Conservation (phyloP, 1,140 invertebrate species). For the Apis dorsata region DNA sequence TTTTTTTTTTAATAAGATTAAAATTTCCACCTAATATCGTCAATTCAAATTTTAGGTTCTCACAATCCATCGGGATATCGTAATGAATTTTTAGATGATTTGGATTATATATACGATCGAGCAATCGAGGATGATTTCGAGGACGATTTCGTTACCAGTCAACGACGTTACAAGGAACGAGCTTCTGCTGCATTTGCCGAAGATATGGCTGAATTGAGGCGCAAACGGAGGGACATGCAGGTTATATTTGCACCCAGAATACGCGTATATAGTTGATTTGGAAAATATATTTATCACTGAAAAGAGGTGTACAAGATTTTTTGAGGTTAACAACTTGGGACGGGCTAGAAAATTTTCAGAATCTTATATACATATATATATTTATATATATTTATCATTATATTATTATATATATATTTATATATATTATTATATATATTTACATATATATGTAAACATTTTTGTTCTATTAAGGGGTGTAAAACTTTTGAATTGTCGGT, state of each 20-base stretch:
- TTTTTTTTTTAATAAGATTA: background rate
- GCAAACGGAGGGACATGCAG: constrained; percentile 75
- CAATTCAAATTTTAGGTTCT: constrained; percentile 68
- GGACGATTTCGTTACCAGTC: constrained; percentile 70
- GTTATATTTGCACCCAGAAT: constrained; percentile 47
- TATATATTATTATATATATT: too few relatives aligned
- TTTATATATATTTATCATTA: too few relatives aligned
- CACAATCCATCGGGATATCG: constrained; percentile 71
- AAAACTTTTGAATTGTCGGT: background rate
- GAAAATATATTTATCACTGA: background rate
- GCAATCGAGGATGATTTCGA: constrained; percentile 66
- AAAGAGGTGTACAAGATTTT: too few relatives aligned
- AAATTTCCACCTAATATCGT: background rate
- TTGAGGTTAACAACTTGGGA: too few relatives aligned
- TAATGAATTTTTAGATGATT: constrained; percentile 70
- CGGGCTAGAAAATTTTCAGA: too few relatives aligned
- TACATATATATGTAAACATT: too few relatives aligned
- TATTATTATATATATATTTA: too few relatives aligned
- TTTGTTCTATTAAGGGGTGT: too few relatives aligned
- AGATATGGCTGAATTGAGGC: constrained; percentile 76
- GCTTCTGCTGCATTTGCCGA: constrained; percentile 76
- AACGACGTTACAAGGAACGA: constrained; percentile 75
- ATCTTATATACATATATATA: too few relatives aligned
- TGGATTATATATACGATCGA: constrained; percentile 70
- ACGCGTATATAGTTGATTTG: background rate